Evolutionary conservation across 1,140 invertebrate genomes (phyloP), one percentile per base, ranked within the genome.

Genomic region (Thereuonema tuberculata): DNA sequence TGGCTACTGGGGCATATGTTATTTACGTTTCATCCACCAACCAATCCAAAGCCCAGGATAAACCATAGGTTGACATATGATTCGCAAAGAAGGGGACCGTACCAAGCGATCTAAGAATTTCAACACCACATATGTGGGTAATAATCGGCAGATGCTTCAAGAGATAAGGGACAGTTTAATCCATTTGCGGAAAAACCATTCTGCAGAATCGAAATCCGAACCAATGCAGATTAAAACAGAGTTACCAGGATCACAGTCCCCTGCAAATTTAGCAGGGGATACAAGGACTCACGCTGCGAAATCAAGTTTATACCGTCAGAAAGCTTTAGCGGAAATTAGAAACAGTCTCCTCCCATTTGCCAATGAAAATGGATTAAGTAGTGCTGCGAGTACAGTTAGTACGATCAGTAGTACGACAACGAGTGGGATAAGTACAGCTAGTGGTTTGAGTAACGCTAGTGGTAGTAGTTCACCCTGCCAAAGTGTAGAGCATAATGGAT

Each of bases 311-410:
- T 91, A 90, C 74, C 84, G 86, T 74, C 85, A 89, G 71, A 89
- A 90, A 75, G 87, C 87, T 67, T 78, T 93, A 73, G 85, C 85
- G 72, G 84, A 88, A 74, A 93, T 93, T 68, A 80, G 87, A 58
- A 89, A 89, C 69, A 88, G 86, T 50, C 73, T 93, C 63, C 77
- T 86, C 66, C 87, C 87, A 48, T 92, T 89, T 71, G 86, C 86
- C 54, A 87, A 86, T 72, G 84, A 79, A 65, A 81, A 80, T 64
- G 65, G 63, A 52, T 82, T 82, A 57, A 85, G 83, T 1, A 85
- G 84, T 66, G 84, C 84, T 21, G 83, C 84, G 28, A 85, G 83
- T 71, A 86, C 84, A 59, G 84, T 86, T 64, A 82, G 81, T 59
- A 82, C 79, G 46, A 73, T 82, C 61, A 82, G 80, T 3, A 68